Conservation (phyloP, 2,888 invertebrate genomes). For the Vannuccia rotundouncinata region DNA sequence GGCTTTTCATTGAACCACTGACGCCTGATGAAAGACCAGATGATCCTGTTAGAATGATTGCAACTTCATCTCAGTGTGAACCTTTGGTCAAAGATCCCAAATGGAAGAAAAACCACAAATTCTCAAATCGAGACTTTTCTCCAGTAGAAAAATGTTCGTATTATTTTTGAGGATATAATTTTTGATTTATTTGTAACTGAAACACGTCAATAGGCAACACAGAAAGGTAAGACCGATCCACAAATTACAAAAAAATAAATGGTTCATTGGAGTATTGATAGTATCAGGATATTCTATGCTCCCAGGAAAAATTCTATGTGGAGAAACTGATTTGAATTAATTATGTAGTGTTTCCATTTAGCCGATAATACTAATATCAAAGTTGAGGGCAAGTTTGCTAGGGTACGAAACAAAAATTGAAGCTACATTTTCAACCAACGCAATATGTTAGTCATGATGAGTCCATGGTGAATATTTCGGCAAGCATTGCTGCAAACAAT, state of each 20-base stretch:
- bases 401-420: conserved; percentile 6
- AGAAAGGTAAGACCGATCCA: conserved; percentile 25
- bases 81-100: conserved; percentile 21
- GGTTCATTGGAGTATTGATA: conserved; percentile 25
- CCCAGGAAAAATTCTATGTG: conserved; percentile 25
- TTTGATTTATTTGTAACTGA: conserved; percentile 30
- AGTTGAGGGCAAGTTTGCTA: background rate
- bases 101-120: conserved; percentile 1
- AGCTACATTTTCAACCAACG: conserved; percentile 1
- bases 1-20: conserved; percentile 3
- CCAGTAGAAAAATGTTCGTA: conserved; percentile 9
- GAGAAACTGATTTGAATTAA: conserved; percentile 12
- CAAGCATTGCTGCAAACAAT: conserved; percentile 23
- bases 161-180: conserved; percentile 21
- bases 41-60: conserved; percentile 22
- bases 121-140: conserved; percentile 27
- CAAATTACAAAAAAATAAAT: conserved; percentile 10
- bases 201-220: conserved; percentile 15
- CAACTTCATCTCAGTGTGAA: conserved; percentile 9
- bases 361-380: conserved; percentile 19
- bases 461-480: conserved; percentile 5
- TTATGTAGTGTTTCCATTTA: conserved; percentile 19
- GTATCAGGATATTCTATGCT: conserved; percentile 14
- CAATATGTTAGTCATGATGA: conserved; percentile 15
- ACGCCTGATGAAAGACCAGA: conserved; percentile 5